These are phyloP conservation scores for Tringa solitaria DNA, from an alignment of 2,113 vertebrate species.

Conservation along the genomic window DNA sequence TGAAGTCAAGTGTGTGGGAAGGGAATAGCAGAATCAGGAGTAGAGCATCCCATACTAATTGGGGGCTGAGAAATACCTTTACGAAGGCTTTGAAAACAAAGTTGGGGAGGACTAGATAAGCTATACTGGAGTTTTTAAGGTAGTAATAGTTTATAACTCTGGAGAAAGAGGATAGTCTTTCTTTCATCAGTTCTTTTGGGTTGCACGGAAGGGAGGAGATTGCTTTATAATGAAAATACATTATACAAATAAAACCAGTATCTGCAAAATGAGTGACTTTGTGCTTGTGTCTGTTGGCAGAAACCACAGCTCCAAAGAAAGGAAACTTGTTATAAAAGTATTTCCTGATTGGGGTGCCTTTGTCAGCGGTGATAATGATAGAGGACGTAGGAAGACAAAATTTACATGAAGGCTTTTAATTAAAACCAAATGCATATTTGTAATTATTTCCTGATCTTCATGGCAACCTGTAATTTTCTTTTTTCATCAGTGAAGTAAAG, in stretches of 20 bases:
- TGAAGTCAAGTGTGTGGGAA: background rate
- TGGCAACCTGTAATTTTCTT: background rate
- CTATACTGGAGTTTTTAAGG: background rate
- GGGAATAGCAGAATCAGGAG: background rate
- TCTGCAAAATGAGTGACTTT: background rate
- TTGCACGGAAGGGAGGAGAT: background rate
- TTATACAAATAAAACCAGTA: background rate
- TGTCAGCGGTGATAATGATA: background rate
- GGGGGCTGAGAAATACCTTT: background rate
- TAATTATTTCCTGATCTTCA: background rate
- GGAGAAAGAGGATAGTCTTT: background rate
- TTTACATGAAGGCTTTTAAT: background rate
- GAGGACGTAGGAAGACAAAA: background rate
- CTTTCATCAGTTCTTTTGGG: background rate
- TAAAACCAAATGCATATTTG: slow-evolving; percentile 8
- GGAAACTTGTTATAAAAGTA: background rate
- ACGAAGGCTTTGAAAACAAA: background rate
- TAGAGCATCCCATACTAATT: background rate
- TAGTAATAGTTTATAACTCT: background rate
- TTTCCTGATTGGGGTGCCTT: background rate
- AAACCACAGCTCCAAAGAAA: background rate
- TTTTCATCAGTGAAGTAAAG: background rate
- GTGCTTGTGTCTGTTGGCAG: background rate
- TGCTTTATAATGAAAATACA: background rate
- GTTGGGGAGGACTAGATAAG: background rate